Evolutionary conservation across 2,888 invertebrate species (phyloP).

Genomic region (Malthinus flaveolus): DNA sequence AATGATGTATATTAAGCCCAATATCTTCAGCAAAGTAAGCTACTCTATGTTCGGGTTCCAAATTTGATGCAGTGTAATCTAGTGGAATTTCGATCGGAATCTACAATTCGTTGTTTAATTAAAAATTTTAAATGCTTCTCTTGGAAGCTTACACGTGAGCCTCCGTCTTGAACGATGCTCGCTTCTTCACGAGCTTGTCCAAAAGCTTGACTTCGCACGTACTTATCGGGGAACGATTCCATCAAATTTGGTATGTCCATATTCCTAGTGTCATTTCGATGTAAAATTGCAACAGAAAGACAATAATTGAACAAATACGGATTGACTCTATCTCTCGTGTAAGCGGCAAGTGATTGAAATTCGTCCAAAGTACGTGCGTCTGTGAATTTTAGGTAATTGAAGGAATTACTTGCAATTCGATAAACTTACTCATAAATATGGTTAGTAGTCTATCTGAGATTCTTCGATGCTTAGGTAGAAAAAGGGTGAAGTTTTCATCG

Average conservation of each 20-base stretch:
- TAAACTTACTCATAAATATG: slow-evolving; percentile 64
- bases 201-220: slow-evolving; percentile 75
- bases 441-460: slow-evolving; percentile 73
- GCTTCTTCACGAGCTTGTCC: slow-evolving; percentile 70
- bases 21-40: slow-evolving; percentile 86
- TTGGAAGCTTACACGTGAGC: slow-evolving; percentile 61
- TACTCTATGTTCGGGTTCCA: slow-evolving; percentile 77
- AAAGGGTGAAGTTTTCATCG: slow-evolving; percentile 73
- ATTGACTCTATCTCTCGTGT: slow-evolving; percentile 73
- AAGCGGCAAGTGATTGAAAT: slow-evolving; percentile 70
- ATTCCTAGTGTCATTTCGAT: slow-evolving; percentile 71
- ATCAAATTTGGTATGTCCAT: slow-evolving; percentile 73
- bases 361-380: slow-evolving; percentile 73
- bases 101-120: slow-evolving; percentile 48
- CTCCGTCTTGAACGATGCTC: slow-evolving; percentile 61
- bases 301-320: slow-evolving; percentile 81
- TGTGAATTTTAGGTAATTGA: slow-evolving; percentile 44
- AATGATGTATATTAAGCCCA: slow-evolving; percentile 85
- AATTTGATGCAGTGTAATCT: slow-evolving; percentile 74
- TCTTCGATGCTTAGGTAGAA: slow-evolving; percentile 70
- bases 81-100: slow-evolving; percentile 69
- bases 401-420: too few relatives aligned
- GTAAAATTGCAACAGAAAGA: slow-evolving; percentile 74
- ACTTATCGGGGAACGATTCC: slow-evolving; percentile 82
- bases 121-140: slow-evolving; percentile 16